These are phyloP conservation scores for Brachionus plicatilis DNA, from an alignment of 1,140 invertebrate species.

Conservation along the genomic window DNA sequence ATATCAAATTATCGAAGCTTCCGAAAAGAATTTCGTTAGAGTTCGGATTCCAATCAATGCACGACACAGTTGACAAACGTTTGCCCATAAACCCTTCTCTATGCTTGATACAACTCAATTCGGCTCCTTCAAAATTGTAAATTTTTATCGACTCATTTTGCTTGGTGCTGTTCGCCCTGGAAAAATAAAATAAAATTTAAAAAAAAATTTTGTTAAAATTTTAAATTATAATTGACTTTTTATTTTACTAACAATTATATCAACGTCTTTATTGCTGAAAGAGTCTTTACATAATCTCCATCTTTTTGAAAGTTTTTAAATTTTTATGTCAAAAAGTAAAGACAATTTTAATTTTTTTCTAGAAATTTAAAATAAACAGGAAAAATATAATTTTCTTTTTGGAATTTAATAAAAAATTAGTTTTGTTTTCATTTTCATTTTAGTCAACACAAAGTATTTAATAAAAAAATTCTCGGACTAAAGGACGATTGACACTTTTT, in stretches of 20 bases:
- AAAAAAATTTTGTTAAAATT: background rate
- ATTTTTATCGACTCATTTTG: conserved; percentile 39
- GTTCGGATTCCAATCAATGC: conserved; percentile 21
- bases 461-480: no score
- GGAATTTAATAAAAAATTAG: no score
- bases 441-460: no score
- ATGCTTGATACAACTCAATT: conserved; percentile 22
- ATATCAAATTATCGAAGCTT: background rate
- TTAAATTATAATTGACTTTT: background rate
- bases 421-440: no score
- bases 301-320: background rate
- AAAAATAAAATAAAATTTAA: background rate
- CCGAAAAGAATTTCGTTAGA: conserved; percentile 28
- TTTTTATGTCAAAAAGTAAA: background rate
- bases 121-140: background rate
- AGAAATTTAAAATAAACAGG: no score
- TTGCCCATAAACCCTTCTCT: conserved; percentile 27
- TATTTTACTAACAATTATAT: background rate
- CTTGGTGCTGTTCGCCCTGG: background rate
- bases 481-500: no score
- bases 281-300: no score
- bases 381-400: no score
- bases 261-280: no score
- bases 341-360: no score
- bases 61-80: conserved; percentile 13